A percentile compares a stretch with the other conserved stretches of the same genome.
phyloP scores from a whole-genome alignment of 2,888 invertebrate species.

The Pammene aurita region DNA sequence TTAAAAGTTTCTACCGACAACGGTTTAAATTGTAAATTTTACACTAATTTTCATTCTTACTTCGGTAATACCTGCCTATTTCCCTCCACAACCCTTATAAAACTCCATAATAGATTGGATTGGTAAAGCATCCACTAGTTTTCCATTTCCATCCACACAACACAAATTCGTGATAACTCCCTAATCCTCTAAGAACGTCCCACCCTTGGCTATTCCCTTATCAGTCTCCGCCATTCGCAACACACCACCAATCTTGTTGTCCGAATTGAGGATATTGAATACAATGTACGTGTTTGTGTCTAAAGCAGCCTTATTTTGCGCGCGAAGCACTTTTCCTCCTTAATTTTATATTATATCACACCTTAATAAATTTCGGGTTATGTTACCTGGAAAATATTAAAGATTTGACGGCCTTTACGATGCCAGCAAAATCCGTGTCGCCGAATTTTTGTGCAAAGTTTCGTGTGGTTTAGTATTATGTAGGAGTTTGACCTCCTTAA shows the following conservation, averaged over 20 bases:
- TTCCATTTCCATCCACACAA: too few species aligned
- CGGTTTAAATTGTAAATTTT: too few species aligned
- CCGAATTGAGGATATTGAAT: conserved; percentile 65
- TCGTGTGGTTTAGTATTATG: conserved; percentile 5
- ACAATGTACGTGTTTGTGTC: conserved; percentile 53
- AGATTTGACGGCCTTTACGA: conserved; percentile 28
- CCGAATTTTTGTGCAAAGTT: conserved; percentile 18
- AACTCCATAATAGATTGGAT: too few species aligned
- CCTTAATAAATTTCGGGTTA: conserved; percentile 23
- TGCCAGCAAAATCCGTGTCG: conserved; percentile 16
- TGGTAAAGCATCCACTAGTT: too few species aligned
- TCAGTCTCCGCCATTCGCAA: conserved; percentile 76
- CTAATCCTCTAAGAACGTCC: conserved; percentile 14
- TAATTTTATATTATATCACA: conserved; percentile 29
- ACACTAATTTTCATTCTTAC: too few species aligned
- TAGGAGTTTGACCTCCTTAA: conserved; percentile 14
- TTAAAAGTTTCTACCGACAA: too few species aligned
- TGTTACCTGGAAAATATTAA: conserved; percentile 32
- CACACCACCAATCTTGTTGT: conserved; percentile 72
- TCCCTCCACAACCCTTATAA: too few species aligned
- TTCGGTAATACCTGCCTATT: too few species aligned
- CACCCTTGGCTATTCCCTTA: conserved; percentile 59
- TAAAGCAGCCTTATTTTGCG: conserved; percentile 61
- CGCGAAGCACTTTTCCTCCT: conserved; percentile 52
- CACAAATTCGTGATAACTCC: conserved; percentile 3